Conservation (phyloP, 2,113 vertebrate genomes). For the Pelecanoides urinatrix region DNA sequence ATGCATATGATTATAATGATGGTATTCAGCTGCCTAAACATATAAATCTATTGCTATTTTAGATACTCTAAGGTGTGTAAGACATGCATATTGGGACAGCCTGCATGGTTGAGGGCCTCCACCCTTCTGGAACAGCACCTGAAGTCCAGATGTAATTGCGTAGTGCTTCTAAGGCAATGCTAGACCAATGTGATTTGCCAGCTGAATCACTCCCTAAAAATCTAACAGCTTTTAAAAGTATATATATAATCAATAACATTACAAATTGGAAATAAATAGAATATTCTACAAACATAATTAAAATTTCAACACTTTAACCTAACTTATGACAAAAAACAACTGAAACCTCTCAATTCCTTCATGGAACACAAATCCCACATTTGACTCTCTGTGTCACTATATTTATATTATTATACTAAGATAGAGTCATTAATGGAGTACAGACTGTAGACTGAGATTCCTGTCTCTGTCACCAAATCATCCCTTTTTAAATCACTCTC, state of each 20-base stretch:
- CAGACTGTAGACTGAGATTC: not conserved
- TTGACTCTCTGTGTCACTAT: not conserved
- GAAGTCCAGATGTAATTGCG: not conserved
- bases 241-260: rapidly evolving
- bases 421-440: not conserved
- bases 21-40: not conserved
- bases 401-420: not conserved
- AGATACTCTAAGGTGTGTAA: not conserved
- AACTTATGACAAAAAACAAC: not conserved
- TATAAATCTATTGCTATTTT: not conserved
- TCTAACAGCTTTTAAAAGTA: not conserved
- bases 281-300: not conserved
- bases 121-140: not conserved
- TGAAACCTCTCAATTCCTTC: not conserved
- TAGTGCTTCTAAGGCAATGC: not conserved
- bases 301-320: not conserved
- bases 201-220: not conserved
- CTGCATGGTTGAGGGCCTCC: not conserved
- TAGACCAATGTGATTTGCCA: not conserved
- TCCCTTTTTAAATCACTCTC: not conserved
- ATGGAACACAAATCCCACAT: not conserved
- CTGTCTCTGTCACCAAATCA: not conserved
- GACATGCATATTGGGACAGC: not conserved
- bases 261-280: not conserved
- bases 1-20: not conserved